A percentile compares a stretch with the other conserved stretches of the same genome.
Conservation (phyloP, 2,113 vertebrate genomes). For the Hyla sarda region DNA sequence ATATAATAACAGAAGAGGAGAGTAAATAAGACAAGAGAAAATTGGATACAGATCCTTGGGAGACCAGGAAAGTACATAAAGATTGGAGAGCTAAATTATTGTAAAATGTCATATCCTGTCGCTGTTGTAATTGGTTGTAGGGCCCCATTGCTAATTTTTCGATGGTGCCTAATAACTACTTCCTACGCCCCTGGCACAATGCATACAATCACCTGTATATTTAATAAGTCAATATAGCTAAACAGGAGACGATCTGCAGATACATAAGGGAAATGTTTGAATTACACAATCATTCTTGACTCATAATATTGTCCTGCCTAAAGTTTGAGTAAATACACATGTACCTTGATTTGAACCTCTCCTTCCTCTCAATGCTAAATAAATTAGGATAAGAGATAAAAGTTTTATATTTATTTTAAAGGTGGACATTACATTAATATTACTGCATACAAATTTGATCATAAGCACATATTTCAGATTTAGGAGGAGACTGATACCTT, state of each 20-base stretch:
- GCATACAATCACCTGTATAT: not conserved
- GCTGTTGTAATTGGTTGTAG: too few species aligned
- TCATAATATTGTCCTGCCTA: constrained; percentile 16
- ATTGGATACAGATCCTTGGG: too few species aligned
- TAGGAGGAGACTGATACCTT: not conserved
- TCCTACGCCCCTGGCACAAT: not conserved
- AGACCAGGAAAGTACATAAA: too few species aligned
- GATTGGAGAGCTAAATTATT: too few species aligned
- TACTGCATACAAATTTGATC: not conserved
- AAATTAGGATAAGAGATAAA: constrained; percentile 11
- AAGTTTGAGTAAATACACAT: constrained; percentile 39
- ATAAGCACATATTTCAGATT: not conserved
- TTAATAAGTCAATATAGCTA: not conserved
- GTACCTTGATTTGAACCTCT: not conserved
- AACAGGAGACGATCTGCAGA: not conserved
- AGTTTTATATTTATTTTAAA: constrained; percentile 49
- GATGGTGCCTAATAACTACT: not conserved
- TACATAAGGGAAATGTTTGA: not conserved
- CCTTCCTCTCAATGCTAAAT: constrained; percentile 33
- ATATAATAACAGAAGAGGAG: too few species aligned
- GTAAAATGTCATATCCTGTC: too few species aligned
- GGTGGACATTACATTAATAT: not conserved
- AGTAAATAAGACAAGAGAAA: too few species aligned
- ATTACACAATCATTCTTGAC: constrained; percentile 31
- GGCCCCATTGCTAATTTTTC: too few species aligned